These are phyloP conservation scores for Drosophila paranaensis DNA, from an alignment of 2,888 invertebrate genomes.

Conservation along the genomic window DNA sequence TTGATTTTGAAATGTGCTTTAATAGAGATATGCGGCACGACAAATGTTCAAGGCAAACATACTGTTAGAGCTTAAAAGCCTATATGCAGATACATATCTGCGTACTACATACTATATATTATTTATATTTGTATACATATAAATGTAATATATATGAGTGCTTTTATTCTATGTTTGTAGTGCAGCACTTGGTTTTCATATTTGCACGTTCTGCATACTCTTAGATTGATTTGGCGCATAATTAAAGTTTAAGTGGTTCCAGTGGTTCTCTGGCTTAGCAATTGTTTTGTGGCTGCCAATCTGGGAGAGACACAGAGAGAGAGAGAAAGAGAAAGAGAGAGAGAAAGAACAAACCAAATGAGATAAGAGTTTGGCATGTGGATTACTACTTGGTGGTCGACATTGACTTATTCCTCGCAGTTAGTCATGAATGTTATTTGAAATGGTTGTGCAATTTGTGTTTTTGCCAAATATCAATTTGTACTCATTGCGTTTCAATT, in stretches of 20 bases:
- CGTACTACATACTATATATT: not conserved
- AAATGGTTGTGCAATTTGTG: constrained; percentile 25
- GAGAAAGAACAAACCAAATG: constrained; percentile 6
- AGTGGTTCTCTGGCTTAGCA: constrained; percentile 39
- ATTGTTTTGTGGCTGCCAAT: constrained; percentile 49
- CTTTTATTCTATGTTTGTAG: constrained; percentile 2
- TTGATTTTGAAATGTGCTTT: constrained; percentile 61
- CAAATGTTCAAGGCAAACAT: constrained; percentile 2
- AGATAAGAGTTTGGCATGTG: constrained; percentile 33
- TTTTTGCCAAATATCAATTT: constrained; percentile 13
- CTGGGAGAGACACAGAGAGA: not conserved
- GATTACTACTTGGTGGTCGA: constrained; percentile 15
- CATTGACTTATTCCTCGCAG: constrained; percentile 22
- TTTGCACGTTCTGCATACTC: constrained; percentile 63
- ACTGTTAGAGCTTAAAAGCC: constrained; percentile 2
- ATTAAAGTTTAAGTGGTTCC: constrained; percentile 61
- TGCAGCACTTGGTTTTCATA: constrained; percentile 65
- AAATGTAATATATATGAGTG: not conserved
- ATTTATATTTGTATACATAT: no score
- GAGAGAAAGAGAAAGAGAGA: not conserved
- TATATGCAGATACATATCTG: not conserved
- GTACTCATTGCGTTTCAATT: constrained; percentile 30
- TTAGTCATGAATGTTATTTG: constrained; percentile 28
- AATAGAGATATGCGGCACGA: constrained; percentile 29
- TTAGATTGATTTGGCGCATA: constrained; percentile 57